phyloP scores from a whole-genome alignment of 2,888 invertebrate species.

The Drosophila nr. fundita region DNA sequence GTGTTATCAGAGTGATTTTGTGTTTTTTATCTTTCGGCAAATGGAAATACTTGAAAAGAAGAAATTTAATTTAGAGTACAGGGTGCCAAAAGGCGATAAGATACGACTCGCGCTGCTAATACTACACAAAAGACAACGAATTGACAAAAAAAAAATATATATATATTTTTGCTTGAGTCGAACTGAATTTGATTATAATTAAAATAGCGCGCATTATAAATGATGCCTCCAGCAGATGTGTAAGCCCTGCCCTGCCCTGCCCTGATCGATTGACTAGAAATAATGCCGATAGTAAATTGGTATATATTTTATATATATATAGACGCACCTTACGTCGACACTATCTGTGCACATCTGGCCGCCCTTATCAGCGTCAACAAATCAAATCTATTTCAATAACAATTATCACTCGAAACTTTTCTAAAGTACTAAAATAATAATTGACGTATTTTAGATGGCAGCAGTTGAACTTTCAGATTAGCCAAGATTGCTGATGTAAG shows the following conservation, averaged over 20 bases:
- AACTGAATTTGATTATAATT: slow-evolving; percentile 34
- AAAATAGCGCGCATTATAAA: slow-evolving; percentile 41
- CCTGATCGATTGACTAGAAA: slow-evolving; percentile 37
- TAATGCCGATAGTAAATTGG: slow-evolving; percentile 1
- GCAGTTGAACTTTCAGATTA: background rate
- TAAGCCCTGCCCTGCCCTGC: background rate
- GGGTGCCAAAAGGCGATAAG: slow-evolving; percentile 33
- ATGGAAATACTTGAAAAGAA: slow-evolving; percentile 44
- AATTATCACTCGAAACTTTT: background rate
- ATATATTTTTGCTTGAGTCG: slow-evolving; percentile 4
- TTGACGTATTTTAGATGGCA: background rate
- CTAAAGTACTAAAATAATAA: background rate
- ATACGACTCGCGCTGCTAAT: slow-evolving; percentile 29
- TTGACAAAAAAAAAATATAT: background rate
- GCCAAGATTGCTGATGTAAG: background rate
- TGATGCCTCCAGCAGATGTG: slow-evolving; percentile 4
- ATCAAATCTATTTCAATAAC: slow-evolving; percentile 19
- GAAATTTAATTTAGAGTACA: slow-evolving; percentile 66
- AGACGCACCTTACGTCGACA: slow-evolving; percentile 2
- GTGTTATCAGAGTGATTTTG: slow-evolving; percentile 25
- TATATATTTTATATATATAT: slow-evolving; percentile 4
- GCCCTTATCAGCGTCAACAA: slow-evolving; percentile 26
- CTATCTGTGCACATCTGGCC: slow-evolving; percentile 37
- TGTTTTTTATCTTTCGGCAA: slow-evolving; percentile 53
- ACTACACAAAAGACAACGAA: slow-evolving; percentile 12